Percentiles rank a stretch among this genome's conserved stretches.
phyloP scores from a whole-genome alignment of 2,797 vertebrate genomes.

The Clarias fuscus region DNA sequence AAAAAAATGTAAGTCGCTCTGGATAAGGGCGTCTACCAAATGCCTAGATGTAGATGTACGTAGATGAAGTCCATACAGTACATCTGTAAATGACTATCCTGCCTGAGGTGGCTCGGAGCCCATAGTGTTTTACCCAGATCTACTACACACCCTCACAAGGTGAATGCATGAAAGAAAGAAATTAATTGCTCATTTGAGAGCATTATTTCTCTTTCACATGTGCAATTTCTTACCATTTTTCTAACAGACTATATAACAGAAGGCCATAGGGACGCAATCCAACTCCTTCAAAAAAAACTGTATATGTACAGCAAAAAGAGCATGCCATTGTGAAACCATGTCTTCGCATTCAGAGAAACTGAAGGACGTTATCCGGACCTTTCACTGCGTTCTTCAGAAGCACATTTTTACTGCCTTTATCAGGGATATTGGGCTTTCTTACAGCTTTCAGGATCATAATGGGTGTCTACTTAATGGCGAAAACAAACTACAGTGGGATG shows the following conservation, averaged over 20 bases:
- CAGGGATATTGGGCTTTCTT: background rate
- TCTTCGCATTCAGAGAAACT: background rate
- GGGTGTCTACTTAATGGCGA: background rate
- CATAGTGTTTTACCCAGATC: background rate
- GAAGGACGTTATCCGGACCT: constrained; percentile 6
- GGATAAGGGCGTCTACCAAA: too few species aligned
- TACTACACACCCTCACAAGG: background rate
- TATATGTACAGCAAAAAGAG: background rate
- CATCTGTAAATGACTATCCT: too few species aligned
- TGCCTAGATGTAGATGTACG: too few species aligned
- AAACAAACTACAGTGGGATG: background rate
- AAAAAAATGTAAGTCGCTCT: too few species aligned
- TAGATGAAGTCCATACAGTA: too few species aligned
- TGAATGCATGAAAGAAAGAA: background rate
- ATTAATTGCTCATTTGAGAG: background rate
- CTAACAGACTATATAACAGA: background rate
- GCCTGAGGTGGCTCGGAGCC: too few species aligned
- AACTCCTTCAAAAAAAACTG: background rate
- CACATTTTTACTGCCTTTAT: background rate
- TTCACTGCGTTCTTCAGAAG: background rate
- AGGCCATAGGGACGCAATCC: background rate
- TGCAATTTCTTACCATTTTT: background rate
- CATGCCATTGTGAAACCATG: background rate
- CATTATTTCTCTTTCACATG: background rate
- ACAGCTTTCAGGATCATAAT: background rate